Base-by-base conservation (phyloP, 2,888 invertebrate genomes). In the Theretra japonica region DNA sequence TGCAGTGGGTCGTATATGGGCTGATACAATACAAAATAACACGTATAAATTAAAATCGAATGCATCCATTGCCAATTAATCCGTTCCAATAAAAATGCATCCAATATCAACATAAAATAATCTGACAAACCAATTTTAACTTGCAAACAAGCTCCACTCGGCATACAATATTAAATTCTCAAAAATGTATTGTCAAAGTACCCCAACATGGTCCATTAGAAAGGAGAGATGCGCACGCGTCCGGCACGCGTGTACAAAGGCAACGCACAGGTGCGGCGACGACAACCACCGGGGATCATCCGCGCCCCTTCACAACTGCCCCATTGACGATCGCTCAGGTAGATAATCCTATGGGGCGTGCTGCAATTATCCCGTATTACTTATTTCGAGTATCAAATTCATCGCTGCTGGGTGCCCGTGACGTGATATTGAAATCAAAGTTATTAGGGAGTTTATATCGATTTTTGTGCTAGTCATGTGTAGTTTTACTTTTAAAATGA, bases 271-370 rank as follows among this genome's bases (percentile, higher is more conserved):
- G 89, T 91, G 88, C 80, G 79, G 72, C 50, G n/a, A 48, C 11
- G 71, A 86, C 83, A 85, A 85, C 80, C 11, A 41, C 41, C 41
- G 75, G 77, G 78, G 78, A 79, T 79, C 73, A 80, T 77, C 76
- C 81, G 77, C 78, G 80, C 85, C 82, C 83, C 77, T 78, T 75
- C 73, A 77, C 78, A 75, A 80, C 82, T 80, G 81, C 78, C 76
- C 79, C 84, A 90, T 88, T 89, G 79, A 77, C 75, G 81, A 84
- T 80, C 91, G 78, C 79, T 90, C 94, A 94, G 93, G 93, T 94
- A 89, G 88, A 90, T 93, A 91, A 94, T 92, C 91, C 88, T 78
- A 77, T 79, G 86, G 90, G 91, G 90, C 86, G 88, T 79, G 79
- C 75, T 71, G 83, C 90, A 91, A 90, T 90, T 90, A 90, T 91